phyloP scores from a whole-genome alignment of 2,797 vertebrate species.

The Rhabdomys pumilio region DNA sequence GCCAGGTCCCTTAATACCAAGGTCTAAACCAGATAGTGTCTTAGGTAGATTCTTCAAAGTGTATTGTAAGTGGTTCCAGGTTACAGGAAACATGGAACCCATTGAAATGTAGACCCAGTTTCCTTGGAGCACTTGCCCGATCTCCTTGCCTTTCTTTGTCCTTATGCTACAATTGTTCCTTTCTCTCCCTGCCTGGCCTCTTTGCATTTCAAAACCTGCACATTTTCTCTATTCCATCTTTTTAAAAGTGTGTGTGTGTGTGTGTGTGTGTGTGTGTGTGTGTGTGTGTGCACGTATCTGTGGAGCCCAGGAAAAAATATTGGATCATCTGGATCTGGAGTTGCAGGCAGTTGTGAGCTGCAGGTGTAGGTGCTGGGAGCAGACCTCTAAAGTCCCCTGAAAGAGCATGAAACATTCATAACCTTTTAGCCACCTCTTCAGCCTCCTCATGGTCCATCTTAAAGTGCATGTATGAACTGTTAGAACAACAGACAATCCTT shows the following conservation, averaged over 20 bases:
- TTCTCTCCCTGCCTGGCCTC: not conserved
- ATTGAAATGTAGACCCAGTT: slow-evolving; percentile 12
- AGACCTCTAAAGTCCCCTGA: not conserved
- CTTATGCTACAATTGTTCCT: not conserved
- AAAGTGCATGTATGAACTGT: not conserved
- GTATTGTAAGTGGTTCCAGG: slow-evolving; percentile 43
- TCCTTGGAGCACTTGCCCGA: not conserved
- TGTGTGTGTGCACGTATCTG: not conserved
- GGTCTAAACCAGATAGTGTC: slow-evolving; percentile 67
- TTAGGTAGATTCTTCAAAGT: slow-evolving; percentile 65
- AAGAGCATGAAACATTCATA: not conserved
- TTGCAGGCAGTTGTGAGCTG: not conserved
- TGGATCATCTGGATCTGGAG: not conserved
- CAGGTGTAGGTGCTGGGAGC: too few relatives aligned
- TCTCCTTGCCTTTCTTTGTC: not conserved
- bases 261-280: not conserved
- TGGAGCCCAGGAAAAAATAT: not conserved
- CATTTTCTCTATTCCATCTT: not conserved
- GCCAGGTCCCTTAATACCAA: slow-evolving; percentile 39
- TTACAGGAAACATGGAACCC: slow-evolving; percentile 39
- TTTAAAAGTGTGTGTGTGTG: not conserved
- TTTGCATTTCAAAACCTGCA: not conserved
- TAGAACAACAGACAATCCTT: not conserved
- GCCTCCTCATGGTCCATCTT: not conserved
- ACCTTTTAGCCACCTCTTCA: not conserved